Conservation (phyloP, 2,113 vertebrate species). For the Chloebia gouldiae region DNA sequence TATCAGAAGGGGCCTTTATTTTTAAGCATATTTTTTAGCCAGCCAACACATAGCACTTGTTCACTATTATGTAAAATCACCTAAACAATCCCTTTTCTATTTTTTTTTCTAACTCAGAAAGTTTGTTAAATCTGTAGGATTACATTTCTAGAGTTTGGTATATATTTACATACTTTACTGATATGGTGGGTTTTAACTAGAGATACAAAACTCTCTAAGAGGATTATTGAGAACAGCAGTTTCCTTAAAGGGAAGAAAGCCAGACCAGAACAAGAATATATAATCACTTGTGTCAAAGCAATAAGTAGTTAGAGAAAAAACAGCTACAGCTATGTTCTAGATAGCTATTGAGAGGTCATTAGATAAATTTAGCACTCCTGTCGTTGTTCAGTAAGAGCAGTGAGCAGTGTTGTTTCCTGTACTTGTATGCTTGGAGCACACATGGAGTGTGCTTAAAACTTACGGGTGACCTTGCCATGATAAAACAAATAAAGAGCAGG, state of each 20-base stretch:
- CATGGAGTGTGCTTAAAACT: neutral
- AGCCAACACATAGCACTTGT: neutral
- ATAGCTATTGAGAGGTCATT: neutral
- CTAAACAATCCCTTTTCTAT: neutral
- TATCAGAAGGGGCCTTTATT: neutral
- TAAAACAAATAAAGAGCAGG: neutral
- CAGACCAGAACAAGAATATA: neutral
- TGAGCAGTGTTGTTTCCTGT: neutral
- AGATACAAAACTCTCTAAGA: neutral
- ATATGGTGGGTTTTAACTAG: neutral
- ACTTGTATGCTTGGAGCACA: neutral
- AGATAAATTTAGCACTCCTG: neutral
- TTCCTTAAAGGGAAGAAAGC: neutral
- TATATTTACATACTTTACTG: neutral
- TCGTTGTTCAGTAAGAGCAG: neutral
- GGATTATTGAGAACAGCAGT: neutral
- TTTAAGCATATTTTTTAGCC: neutral
- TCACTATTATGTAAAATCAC: neutral
- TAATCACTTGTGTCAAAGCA: neutral
- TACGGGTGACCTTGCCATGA: rapidly evolving
- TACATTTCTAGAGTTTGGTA: neutral
- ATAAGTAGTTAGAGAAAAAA: neutral
- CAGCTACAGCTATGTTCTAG: neutral
- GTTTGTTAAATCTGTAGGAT: neutral
- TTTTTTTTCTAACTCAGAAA: neutral